Percentiles rank a stretch among this genome's conserved stretches.
Conservation (phyloP, 1,140 invertebrate species). For the Ridgeia piscesae region DNA sequence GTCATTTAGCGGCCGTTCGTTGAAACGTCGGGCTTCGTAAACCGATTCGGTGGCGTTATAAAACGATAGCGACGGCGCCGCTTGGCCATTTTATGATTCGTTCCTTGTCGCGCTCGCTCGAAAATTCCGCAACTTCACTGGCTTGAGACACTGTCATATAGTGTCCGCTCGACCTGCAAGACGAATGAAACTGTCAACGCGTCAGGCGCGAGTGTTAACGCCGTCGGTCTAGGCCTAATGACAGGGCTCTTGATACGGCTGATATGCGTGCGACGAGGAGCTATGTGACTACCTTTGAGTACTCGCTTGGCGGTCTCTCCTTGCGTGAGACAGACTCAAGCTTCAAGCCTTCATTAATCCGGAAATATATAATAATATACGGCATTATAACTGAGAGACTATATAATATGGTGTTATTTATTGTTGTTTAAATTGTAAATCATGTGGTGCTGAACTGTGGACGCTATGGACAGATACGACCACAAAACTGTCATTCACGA, state of each 20-base stretch:
- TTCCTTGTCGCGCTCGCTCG: background rate
- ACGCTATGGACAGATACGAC: background rate
- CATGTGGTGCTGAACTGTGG: background rate
- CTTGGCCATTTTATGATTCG: background rate
- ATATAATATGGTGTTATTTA: background rate
- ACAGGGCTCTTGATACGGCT: background rate
- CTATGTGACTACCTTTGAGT: too few species aligned
- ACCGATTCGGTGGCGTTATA: background rate
- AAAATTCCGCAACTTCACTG: background rate
- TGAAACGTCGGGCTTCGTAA: background rate
- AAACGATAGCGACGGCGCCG: background rate
- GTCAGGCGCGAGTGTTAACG: background rate
- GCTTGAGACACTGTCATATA: background rate
- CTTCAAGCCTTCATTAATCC: too few species aligned
- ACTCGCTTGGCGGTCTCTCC: too few species aligned
- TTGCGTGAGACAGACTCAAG: too few species aligned
- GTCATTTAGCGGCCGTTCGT: background rate
- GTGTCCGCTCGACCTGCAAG: background rate
- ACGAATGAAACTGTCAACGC: background rate
- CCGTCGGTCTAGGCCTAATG: background rate
- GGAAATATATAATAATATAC: too few species aligned
- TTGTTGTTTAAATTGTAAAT: background rate
- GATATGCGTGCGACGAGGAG: background rate
- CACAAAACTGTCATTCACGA: background rate
- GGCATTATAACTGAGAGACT: too few species aligned